Base-by-base conservation (phyloP, 2,797 vertebrate genomes). In the Notolabrus celidotus region DNA sequence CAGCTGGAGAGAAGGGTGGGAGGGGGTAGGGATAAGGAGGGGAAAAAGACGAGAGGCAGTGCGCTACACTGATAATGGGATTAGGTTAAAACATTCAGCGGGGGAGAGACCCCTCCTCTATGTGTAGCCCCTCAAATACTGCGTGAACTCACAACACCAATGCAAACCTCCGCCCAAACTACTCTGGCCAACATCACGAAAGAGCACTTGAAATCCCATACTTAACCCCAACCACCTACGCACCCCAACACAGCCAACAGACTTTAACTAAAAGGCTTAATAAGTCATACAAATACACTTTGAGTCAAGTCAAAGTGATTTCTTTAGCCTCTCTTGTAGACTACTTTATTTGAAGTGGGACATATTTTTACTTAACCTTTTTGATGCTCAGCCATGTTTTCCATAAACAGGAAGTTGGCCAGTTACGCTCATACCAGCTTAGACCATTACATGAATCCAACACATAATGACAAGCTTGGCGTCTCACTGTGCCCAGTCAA, bases 51-150 rank as follows among this genome's bases (percentile, higher is more conserved):
- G 88, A 89, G 92, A 93, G 92, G 91, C 90, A 93, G 91, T 92
- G 94, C 93, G 92, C 84, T 90, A 90, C 85, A 94, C 95, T 95
- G 95, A 94, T 96, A 96, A 97, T 96, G 93, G 95, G 95, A 94
- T 95, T 92, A 94, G 87, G 89, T 90, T 93, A 92, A 93, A 93
- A 93, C 92, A 93, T 93, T 93, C 92, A 91, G 90, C 77, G 79
- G 82, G 85, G 83, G 85, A 86, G 74, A 87, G 67, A 71, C 67
- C 84, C 83, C 85, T 80, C 83, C 84, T 67, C 78, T 86, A 61
- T 55, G 58, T 71, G 71, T 58, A 83, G 70, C 67, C 80, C 67
- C 79, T 45, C 59, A 79, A 90, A 88, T 79, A 85, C 85, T 85
- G 84, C 60, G 34, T 84, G 86, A 88, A 87, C 83, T 85, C 83